Conservation (phyloP, 2,113 vertebrate genomes). For the Porphyrio hochstetteri region DNA sequence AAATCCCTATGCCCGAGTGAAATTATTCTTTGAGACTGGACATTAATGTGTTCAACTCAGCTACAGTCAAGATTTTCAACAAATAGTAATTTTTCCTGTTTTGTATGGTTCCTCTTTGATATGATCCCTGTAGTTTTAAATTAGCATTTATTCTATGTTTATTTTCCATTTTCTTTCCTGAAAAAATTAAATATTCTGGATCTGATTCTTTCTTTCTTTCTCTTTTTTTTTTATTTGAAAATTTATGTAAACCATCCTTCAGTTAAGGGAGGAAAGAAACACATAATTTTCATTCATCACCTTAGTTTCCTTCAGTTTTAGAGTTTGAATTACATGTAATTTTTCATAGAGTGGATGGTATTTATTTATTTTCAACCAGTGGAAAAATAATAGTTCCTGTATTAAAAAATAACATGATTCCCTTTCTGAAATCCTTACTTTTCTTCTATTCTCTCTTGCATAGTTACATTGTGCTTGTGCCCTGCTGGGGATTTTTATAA, state of each 20-base stretch:
- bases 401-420: background rate
- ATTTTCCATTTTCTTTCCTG: background rate
- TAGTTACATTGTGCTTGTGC: background rate
- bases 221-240: background rate
- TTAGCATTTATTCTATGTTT: background rate
- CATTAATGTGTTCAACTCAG: background rate
- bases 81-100: background rate
- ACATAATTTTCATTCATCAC: background rate
- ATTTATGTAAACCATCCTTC: background rate
- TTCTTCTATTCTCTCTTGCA: background rate
- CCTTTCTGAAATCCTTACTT: background rate
- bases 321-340: background rate
- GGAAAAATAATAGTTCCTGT: background rate
- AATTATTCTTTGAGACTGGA: background rate
- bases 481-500: background rate
- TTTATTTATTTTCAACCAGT: background rate
- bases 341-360: background rate
- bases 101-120: background rate
- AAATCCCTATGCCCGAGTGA: background rate
- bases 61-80: background rate
- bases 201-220: background rate
- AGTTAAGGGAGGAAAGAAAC: background rate
- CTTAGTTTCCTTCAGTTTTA: background rate
- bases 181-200: background rate
- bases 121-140: background rate